phyloP scores from a whole-genome alignment of 1,140 invertebrate species.

The Gonioctena quinquepunctata region DNA sequence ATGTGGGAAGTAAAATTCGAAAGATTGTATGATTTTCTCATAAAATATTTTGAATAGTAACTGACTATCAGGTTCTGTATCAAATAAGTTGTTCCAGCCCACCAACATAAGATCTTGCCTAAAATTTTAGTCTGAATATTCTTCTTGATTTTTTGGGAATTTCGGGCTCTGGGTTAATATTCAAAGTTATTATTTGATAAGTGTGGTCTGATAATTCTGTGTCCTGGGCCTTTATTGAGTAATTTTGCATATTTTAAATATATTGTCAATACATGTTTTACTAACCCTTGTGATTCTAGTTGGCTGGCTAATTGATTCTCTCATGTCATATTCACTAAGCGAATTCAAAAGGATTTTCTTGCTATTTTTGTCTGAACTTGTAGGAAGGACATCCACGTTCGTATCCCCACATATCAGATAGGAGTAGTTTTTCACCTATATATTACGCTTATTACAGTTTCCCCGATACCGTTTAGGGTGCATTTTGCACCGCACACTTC shows the following conservation, averaged over 20 bases:
- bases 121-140: background rate
- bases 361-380: background rate
- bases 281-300: background rate
- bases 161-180: background rate
- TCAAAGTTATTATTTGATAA: background rate
- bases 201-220: slow-evolving; percentile 1
- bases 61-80: background rate
- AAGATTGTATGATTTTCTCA: background rate
- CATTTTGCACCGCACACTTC: background rate
- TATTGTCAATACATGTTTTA: slow-evolving; percentile 2
- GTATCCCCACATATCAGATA: slow-evolving; percentile 1
- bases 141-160: background rate
- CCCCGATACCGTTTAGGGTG: background rate
- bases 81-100: background rate
- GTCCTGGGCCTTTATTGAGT: background rate
- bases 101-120: background rate
- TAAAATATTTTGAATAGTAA: background rate
- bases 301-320: background rate
- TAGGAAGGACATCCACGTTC: background rate
- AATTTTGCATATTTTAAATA: background rate
- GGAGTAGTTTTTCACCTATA: background rate
- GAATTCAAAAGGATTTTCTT: background rate
- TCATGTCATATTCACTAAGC: background rate
- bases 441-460: background rate
- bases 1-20: background rate